A percentile compares a stretch with the other conserved stretches of the same genome.
These are phyloP conservation scores for Drosophila ogumai DNA, from an alignment of 1,140 invertebrate genomes.

Conservation along the genomic window DNA sequence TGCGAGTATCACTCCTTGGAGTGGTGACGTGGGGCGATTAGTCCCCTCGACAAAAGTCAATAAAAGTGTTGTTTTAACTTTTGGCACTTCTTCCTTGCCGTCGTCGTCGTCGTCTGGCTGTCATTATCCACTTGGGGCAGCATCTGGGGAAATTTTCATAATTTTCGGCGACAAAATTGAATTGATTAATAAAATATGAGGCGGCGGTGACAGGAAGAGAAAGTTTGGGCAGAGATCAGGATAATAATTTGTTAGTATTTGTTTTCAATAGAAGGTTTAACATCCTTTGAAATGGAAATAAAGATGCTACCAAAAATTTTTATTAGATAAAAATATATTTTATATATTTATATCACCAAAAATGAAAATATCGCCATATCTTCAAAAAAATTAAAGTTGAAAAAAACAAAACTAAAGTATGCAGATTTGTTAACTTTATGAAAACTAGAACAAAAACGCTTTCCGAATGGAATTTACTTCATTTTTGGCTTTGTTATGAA, in stretches of 20 bases:
- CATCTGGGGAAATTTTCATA: slow-evolving; percentile 50
- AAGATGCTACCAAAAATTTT: background rate
- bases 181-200: slow-evolving; percentile 76
- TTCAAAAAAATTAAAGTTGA: no score
- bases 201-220: background rate
- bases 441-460: no score
- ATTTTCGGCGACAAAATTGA: slow-evolving; percentile 69
- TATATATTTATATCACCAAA: no score
- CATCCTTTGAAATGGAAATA: no score
- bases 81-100: slow-evolving; percentile 9
- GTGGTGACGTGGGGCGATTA: slow-evolving; percentile 49
- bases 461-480: no score
- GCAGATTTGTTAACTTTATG: no score
- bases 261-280: background rate
- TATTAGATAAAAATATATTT: background rate
- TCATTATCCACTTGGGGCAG: slow-evolving; percentile 66
- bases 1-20: slow-evolving; percentile 22
- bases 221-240: background rate
- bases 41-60: slow-evolving; percentile 47
- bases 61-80: slow-evolving; percentile 71
- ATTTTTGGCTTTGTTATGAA: no score
- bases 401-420: no score
- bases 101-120: slow-evolving; percentile 15
- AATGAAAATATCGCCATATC: no score
- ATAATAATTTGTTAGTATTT: slow-evolving; percentile 3